A percentile compares a stretch with the other conserved stretches of the same genome.
Evolutionary conservation across 2,888 invertebrate species (phyloP).

Genomic region (Poecilus cupreus): DNA sequence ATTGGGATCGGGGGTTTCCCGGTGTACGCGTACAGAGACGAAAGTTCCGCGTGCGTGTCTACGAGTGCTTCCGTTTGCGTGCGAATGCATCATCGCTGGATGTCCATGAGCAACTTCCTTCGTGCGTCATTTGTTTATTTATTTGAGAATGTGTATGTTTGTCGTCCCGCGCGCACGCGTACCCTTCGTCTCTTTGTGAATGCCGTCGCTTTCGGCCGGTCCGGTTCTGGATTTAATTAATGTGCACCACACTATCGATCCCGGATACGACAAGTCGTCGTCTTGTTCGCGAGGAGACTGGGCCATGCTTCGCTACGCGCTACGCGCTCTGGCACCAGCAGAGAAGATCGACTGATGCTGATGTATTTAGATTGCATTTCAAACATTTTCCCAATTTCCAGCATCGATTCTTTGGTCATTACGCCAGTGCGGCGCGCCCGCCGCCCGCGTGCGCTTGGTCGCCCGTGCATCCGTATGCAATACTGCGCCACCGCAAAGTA

Average conservation of each 20-base stretch:
- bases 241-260: conserved; percentile 43
- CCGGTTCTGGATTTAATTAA: conserved; percentile 53
- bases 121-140: conserved; percentile 36
- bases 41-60: background rate
- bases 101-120: conserved; percentile 57
- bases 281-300: conserved; percentile 29
- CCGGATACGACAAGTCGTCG: conserved; percentile 41
- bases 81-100: conserved; percentile 36
- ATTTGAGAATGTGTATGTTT: conserved; percentile 11
- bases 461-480: background rate
- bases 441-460: background rate
- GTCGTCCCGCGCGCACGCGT: conserved; percentile 11
- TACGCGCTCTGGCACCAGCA: background rate
- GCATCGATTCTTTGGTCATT: background rate
- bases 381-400: conserved; percentile 28
- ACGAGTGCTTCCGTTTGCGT: conserved; percentile 14
- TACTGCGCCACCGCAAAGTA: conserved; percentile 1
- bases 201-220: conserved; percentile 21
- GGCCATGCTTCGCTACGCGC: background rate
- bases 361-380: conserved; percentile 22
- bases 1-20: background rate
- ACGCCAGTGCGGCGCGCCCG: background rate
- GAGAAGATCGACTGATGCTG: background rate
- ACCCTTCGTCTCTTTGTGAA: conserved; percentile 15
- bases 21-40: background rate